Base-by-base conservation (phyloP, 2,113 vertebrate genomes). In the Hymenochirus boettgeri region DNA sequence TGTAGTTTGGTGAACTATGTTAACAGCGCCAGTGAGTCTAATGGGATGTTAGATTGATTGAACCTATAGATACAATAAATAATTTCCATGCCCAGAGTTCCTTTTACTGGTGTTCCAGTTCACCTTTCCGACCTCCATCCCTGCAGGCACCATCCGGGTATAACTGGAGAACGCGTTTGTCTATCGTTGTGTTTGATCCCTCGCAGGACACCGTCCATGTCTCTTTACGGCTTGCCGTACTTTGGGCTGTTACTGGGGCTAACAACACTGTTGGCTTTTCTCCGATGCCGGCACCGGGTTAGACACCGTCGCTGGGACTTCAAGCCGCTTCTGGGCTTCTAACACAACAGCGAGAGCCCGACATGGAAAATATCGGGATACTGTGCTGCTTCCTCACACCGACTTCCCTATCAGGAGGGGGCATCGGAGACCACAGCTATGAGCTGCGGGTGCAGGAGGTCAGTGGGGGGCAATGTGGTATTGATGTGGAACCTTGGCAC, bases 371-470 rank as follows among this genome's bases (percentile, higher is more conserved):
- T 94, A 91, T 74, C 84, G 86, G 7, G 84, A 91, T 56, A 89
- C 90, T 0, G 91, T 98, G 69, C 81, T 94, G 62, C 83, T 97
- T 48, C 96, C 95, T 7, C 85, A 75, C 54, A 93, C 90, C 17
- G 60, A 78, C 59, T 94, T 97, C 73, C 91, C 94, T 1, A 87
- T 91, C 78, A 93, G 89, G 59, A 79, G 93, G 6, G 84, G 73
- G 17, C 93, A 47, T 84, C 86, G 65, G 85, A 88, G 75, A 85
- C 92, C 33, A 82, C 15, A 83, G 94, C 45, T 77, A 70, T 17
- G 96, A 99, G 72, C 73, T 93, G 65, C 76, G 91, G 62, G 90
- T 87, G 47, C 95, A 98, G 81, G 74, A 88, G 91, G 96, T 97
- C 74, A 65, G 5, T 2, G 31, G 35, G 9, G 1, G 2, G 25